A percentile compares a stretch with the other conserved stretches of the same genome.
These are phyloP conservation scores for Pantherophis alleghaniensis DNA, from an alignment of 2,797 vertebrate species.

Conservation along the genomic window DNA sequence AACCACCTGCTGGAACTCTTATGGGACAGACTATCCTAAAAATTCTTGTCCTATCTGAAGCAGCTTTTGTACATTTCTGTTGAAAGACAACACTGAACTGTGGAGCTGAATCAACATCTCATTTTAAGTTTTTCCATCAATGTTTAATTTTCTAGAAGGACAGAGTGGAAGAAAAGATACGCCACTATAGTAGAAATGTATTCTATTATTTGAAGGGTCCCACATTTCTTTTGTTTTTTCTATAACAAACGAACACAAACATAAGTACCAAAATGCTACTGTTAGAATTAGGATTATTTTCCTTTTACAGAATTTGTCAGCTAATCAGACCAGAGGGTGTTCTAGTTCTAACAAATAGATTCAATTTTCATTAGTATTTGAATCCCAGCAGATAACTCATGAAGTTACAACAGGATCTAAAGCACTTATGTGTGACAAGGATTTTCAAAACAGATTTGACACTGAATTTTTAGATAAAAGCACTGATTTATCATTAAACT, in stretches of 20 bases:
- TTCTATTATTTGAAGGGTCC: background rate
- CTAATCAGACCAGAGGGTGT: conserved; percentile 34
- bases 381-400: conserved; percentile 54
- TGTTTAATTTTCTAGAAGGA: rapidly evolving
- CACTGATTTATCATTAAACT: conserved; percentile 46
- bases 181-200: background rate
- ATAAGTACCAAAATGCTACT: background rate
- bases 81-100: background rate
- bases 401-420: conserved; percentile 49
- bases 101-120: background rate
- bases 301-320: conserved; percentile 16
- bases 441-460: conserved; percentile 33
- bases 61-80: background rate
- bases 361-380: conserved; percentile 64
- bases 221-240: background rate
- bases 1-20: background rate
- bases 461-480: conserved; percentile 42
- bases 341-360: conserved; percentile 49
- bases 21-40: background rate
- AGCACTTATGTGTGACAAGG: background rate
- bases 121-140: background rate
- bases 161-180: background rate
- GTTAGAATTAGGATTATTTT: background rate
- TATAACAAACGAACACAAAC: background rate
- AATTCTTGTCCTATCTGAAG: background rate